Evolutionary conservation across 1,140 invertebrate species (phyloP), one percentile per base, ranked within the genome.

Genomic region (Eriosoma lanigerum): DNA sequence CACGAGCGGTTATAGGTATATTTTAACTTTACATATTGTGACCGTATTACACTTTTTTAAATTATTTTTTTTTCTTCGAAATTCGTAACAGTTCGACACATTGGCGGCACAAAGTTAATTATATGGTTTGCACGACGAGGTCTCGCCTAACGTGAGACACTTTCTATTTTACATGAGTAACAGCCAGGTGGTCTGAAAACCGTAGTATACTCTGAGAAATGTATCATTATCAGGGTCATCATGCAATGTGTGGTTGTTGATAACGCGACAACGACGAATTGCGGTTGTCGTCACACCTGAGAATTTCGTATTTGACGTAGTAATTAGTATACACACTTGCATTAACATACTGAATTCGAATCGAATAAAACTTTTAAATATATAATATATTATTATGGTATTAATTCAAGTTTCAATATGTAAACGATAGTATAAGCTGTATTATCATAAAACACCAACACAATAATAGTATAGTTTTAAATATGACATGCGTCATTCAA

Each of bases 221-320:
- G 44, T 15, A 48, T 48, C 21, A 17, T 68, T 24, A 24, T 6
- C 12, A 1, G 21, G 3, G 44, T 48, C 6, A 48, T 8, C 66
- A 48, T 21, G 21, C 60, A 8, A 13, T 26, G 38, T 46, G 0
- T 1, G 10, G 32, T 46, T 46, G 66, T 26, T 68, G 21, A 68
- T 46, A 15, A 68, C 44, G 64, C 44, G 64, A 68, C 13, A 10
- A 21, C 38, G 38, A 29, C 62, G 32, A 44, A n/a, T 3, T 2
- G 5, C 3, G n/a, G 12, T 38, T 66, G 64, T 46, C 64, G 64
- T 64, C 62, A 38, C 62, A 38, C 62, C 62, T 12, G 62, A 66
- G n/a, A 24, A 21, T 64, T 12, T 3, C 12, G 64, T 19, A n/a
- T 44, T 15, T 32, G 3, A 15, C 21, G 38, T 44, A 46, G 13